Evolutionary conservation across 2,888 invertebrate species (phyloP).

Genomic region (Plemyria rubiginata): DNA sequence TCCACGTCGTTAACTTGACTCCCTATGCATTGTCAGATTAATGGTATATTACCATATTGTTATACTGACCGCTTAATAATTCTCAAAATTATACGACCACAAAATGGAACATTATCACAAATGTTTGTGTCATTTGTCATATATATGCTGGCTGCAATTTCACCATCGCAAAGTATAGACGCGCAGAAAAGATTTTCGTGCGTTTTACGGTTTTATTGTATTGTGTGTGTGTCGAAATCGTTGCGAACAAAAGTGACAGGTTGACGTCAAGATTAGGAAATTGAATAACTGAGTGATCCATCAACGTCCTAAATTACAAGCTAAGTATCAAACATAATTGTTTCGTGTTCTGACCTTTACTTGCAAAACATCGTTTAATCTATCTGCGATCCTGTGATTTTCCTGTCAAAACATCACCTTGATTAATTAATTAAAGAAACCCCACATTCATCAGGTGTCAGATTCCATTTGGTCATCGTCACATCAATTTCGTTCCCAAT

Average conservation of each 20-base stretch:
- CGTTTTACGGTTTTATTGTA: too few species aligned
- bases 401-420: conserved; percentile 44
- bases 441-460: conserved; percentile 58
- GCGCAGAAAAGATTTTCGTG: not conserved
- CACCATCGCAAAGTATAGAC: conserved; percentile 10
- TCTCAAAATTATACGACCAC: conserved; percentile 44
- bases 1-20: conserved; percentile 63
- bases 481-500: conserved; percentile 46
- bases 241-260: conserved; percentile 18
- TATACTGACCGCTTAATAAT: conserved; percentile 40
- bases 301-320: conserved; percentile 28
- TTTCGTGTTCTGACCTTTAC: conserved; percentile 35
- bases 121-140: conserved; percentile 30
- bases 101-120: conserved; percentile 24
- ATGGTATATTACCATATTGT: conserved; percentile 23
- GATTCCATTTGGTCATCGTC: conserved; percentile 62
- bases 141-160: conserved; percentile 14
- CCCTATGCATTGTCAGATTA: conserved; percentile 64
- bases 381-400: conserved; percentile 41
- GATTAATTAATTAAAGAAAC: conserved; percentile 54
- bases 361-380: conserved; percentile 39
- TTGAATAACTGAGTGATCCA: conserved; percentile 31
- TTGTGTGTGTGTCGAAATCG: not conserved
- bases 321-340: conserved; percentile 22
- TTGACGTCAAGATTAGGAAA: conserved; percentile 17